phyloP scores from a whole-genome alignment of 2,797 vertebrate species.

The Leptodactylus fallax region DNA sequence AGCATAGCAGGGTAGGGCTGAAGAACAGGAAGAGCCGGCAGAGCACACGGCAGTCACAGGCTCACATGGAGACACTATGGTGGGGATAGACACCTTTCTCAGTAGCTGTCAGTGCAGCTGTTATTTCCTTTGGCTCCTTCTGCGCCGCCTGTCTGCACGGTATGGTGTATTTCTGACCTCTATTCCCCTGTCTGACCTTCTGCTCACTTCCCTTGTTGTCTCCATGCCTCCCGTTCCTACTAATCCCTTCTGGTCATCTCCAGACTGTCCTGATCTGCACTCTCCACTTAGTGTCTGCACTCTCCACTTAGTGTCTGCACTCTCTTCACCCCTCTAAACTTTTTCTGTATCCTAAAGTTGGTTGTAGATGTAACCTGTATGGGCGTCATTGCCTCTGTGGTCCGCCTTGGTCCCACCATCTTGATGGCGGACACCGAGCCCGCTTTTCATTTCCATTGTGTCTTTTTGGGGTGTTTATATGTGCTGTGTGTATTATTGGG shows the following conservation, averaged over 20 bases:
- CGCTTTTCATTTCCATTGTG: not conserved
- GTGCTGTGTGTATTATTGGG: not conserved
- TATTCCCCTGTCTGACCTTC: constrained; percentile 17
- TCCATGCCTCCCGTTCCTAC: not conserved
- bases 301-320: too few relatives aligned
- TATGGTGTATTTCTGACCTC: constrained; percentile 31
- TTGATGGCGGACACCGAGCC: too few relatives aligned
- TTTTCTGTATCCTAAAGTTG: not conserved
- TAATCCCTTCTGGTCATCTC: not conserved
- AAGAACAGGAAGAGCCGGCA: constrained; percentile 71
- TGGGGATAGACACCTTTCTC: constrained; percentile 70
- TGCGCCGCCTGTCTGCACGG: constrained; percentile 56
- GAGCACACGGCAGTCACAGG: constrained; percentile 66
- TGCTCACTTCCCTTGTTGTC: not conserved
- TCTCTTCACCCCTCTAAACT: not conserved
- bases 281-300: too few relatives aligned
- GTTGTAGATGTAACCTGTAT: not conserved
- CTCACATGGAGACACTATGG: constrained; percentile 72
- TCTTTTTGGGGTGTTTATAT: not conserved
- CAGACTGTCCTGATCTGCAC: not conserved
- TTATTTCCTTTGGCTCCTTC: constrained; percentile 58
- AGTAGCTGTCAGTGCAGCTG: constrained; percentile 63
- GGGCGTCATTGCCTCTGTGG: too few relatives aligned
- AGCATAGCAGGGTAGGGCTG: constrained; percentile 35
- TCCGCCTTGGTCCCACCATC: not conserved